Evolutionary conservation across 2,888 invertebrate genomes (phyloP).

Genomic region (Coenonympha glycerion): DNA sequence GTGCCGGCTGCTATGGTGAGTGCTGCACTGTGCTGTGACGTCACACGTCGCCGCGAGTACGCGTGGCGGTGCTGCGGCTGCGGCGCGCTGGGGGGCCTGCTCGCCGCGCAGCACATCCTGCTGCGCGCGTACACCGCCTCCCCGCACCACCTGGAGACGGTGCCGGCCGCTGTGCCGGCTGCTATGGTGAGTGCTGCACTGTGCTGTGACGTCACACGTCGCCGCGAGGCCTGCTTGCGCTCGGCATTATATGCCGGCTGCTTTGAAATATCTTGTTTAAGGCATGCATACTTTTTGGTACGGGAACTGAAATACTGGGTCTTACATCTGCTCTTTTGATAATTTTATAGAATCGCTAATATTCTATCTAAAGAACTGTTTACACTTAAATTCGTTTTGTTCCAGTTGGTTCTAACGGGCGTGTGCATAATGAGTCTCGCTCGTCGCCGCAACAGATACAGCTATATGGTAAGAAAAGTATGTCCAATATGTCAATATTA

Average conservation of each 20-base stretch:
- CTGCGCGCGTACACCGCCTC: constrained; percentile 86
- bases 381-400: constrained; percentile 35
- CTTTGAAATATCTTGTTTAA: too few species aligned
- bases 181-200: constrained; percentile 82
- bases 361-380: background rate
- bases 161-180: constrained; percentile 95
- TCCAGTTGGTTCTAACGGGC: constrained; percentile 88
- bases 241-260: too few species aligned
- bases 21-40: too few species aligned
- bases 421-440: constrained; percentile 90
- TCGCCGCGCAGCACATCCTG: constrained; percentile 86
- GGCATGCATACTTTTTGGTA: too few species aligned
- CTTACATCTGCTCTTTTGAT: too few species aligned
- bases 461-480: constrained; percentile 87
- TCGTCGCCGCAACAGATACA: constrained; percentile 87
- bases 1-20: constrained; percentile 92
- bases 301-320: too few species aligned
- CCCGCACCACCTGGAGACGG: constrained; percentile 88
- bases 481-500: constrained; percentile 36
- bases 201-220: too few species aligned
- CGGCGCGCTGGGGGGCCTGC: constrained; percentile 85
- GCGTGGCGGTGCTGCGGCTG: constrained; percentile 89
- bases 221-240: too few species aligned
- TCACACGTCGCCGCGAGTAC: too few species aligned
- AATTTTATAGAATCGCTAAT: background rate